Evolutionary conservation across 1,140 invertebrate species (phyloP), one percentile per base, ranked within the genome.

Genomic region (Meloidogyne exigua): DNA sequence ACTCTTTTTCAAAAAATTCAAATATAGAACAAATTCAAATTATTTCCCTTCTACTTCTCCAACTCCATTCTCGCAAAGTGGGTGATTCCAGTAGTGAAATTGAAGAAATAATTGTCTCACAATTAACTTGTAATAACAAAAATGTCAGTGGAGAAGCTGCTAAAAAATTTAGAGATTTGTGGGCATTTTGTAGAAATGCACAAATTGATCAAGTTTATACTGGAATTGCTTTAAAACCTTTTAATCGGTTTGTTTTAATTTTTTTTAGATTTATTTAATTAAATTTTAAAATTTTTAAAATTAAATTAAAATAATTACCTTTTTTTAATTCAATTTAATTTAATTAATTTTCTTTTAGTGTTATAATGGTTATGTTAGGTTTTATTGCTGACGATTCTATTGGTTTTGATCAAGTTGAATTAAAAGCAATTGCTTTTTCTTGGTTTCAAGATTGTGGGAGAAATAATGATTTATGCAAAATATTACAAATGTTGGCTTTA

Each of bases 401-500:
- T 15, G 64, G 76, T 28, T 49, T 49, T 32, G 76, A 78, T 72
- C 68, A 68, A 75, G 68, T 74, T 18, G 81, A 87, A 66, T 66
- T 87, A 36, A 77, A 75, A 57, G 78, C 76, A 9, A 75, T 85
- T 13, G 86, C 83, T 3, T 76, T 75, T 13, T 69, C 82, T 7
- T 87, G 85, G 85, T 83, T 87, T 39, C 86, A 94, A 62, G 93
- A 94, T 84, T 92, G 92, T 89, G 88, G 94, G 13, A 91, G 91
- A 78, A 89, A 92, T 26, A 91, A 92, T 76, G 91, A 91, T 77
- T 91, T 92, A 39, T 90, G 92, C 5, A 92, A n/a, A 91, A 92
- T 86, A 87, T 91, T 11, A 88, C 92, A 76, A 91, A 89, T 96
- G 28, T 89, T 95, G 9, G 93, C 93, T 81, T 93, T 94, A 0